Percentiles rank a stretch among this genome's conserved stretches.
Conservation (phyloP, 2,888 invertebrate genomes). For the Leptopterna dolabrata region DNA sequence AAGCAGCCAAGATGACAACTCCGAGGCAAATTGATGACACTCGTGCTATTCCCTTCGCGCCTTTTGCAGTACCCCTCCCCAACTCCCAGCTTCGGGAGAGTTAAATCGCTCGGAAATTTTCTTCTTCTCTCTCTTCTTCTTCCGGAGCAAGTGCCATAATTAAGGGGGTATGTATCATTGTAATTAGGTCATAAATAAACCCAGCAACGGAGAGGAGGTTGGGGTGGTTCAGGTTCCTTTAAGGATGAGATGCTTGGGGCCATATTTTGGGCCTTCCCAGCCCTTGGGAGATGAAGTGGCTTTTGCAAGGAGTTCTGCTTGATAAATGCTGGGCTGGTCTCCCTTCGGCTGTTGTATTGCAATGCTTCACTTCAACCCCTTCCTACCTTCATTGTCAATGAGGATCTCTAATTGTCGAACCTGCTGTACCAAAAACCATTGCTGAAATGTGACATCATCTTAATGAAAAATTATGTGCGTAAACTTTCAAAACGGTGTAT, state of each 20-base stretch:
- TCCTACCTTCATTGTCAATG: background rate
- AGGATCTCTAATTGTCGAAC: background rate
- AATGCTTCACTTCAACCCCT: background rate
- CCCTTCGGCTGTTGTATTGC: background rate
- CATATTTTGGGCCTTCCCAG: slow-evolving; percentile 8
- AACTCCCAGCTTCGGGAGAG: background rate
- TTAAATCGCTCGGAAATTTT: slow-evolving; percentile 53
- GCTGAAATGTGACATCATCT: no score
- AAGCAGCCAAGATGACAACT: slow-evolving; percentile 44
- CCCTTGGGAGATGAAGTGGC: slow-evolving; percentile 21
- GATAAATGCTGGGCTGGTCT: background rate
- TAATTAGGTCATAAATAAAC: slow-evolving; percentile 53
- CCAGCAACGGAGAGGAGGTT: background rate
- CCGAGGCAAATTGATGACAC: slow-evolving; percentile 49
- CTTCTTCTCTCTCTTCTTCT: slow-evolving; percentile 29
- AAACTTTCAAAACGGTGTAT: no score
- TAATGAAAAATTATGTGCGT: no score
- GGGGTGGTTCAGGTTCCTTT: slow-evolving; percentile 19
- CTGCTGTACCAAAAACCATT: no score
- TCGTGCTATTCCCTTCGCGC: slow-evolving; percentile 2
- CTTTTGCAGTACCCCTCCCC: background rate
- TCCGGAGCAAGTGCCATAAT: slow-evolving; percentile 48
- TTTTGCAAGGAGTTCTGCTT: background rate
- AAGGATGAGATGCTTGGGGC: background rate
- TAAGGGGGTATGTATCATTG: slow-evolving; percentile 44